phyloP scores from a whole-genome alignment of 2,888 invertebrate species.

The Phyto melanocephala region DNA sequence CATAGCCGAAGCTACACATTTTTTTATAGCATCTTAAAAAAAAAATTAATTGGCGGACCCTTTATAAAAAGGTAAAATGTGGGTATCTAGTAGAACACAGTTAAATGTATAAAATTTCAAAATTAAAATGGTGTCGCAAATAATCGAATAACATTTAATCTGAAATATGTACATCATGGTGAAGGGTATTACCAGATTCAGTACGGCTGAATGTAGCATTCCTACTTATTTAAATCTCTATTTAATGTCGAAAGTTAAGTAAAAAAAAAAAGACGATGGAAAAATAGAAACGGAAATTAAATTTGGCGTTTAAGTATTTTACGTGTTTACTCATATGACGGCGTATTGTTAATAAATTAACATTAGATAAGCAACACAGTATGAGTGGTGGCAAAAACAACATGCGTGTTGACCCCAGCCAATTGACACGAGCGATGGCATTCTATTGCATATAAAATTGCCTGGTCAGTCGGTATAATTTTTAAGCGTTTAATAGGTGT shows the following conservation, averaged over 20 bases:
- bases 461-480: constrained; percentile 36
- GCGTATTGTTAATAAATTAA: constrained; percentile 20
- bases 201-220: too few relatives aligned
- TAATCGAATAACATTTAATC: too few relatives aligned
- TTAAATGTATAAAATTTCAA: too few relatives aligned
- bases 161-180: too few relatives aligned
- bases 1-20: too few relatives aligned
- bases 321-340: constrained; percentile 57
- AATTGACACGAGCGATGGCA: constrained; percentile 45
- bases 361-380: background rate
- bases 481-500: constrained; percentile 9
- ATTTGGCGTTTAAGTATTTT: constrained; percentile 55
- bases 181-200: too few relatives aligned
- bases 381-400: background rate
- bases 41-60: too few relatives aligned
- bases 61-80: too few relatives aligned
- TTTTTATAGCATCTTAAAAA: too few relatives aligned
- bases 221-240: too few relatives aligned
- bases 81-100: too few relatives aligned
- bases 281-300: constrained; percentile 55
- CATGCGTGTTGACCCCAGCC: constrained; percentile 21
- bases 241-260: background rate
- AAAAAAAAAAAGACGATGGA: background rate
- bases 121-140: too few relatives aligned
- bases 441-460: constrained; percentile 38